These are phyloP conservation scores for Cheilosia scutellata DNA, from an alignment of 2,888 invertebrate species.

Conservation along the genomic window DNA sequence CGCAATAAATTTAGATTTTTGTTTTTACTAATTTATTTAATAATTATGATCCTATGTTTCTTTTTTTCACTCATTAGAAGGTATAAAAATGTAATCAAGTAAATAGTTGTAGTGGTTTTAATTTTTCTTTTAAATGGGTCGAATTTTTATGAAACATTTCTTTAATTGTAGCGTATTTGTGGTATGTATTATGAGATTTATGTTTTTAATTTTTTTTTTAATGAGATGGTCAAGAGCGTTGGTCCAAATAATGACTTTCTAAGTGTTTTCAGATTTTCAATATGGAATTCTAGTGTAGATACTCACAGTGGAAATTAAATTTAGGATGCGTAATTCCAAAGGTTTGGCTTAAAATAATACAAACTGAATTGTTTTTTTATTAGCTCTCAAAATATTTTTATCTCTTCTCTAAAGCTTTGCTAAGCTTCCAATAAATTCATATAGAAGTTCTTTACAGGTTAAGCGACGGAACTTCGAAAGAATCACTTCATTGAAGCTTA, in stretches of 20 bases:
- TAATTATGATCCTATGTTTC: constrained; percentile 15
- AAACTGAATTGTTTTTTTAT: no score
- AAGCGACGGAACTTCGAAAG: no score
- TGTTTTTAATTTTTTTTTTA: constrained; percentile 17
- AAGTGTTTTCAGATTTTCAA: background rate
- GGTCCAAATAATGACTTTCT: constrained; percentile 58
- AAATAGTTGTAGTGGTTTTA: constrained; percentile 18
- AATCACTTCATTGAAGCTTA: no score
- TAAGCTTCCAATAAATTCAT: no score
- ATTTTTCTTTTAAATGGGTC: constrained; percentile 1
- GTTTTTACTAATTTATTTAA: constrained; percentile 32
- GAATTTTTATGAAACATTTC: constrained; percentile 36
- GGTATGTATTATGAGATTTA: constrained; percentile 11
- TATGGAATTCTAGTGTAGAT: background rate
- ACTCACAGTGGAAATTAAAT: constrained; percentile 7
- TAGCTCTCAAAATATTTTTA: no score
- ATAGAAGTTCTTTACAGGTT: no score
- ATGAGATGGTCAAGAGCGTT: constrained; percentile 64
- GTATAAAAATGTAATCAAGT: constrained; percentile 68
- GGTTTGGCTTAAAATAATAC: no score
- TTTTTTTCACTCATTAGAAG: constrained; percentile 60
- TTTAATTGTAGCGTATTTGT: constrained; percentile 13
- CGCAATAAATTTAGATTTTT: constrained; percentile 47
- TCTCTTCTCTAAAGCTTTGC: no score
- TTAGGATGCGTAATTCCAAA: no score